These are phyloP conservation scores for Saxidomus purpurata DNA, from an alignment of 1,140 invertebrate species.

Conservation along the genomic window DNA sequence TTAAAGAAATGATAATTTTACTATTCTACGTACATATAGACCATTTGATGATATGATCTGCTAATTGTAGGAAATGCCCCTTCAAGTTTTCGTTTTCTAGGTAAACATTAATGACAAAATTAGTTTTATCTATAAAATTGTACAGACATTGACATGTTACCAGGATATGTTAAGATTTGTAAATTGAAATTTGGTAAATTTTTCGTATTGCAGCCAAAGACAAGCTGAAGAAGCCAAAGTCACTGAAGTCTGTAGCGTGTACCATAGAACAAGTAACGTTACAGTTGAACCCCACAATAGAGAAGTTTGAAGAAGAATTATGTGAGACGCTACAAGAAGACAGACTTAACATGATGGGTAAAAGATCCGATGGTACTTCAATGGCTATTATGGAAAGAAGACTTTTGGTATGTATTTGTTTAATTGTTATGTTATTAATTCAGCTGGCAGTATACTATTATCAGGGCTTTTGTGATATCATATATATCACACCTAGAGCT, in stretches of 20 bases:
- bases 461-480: not conserved
- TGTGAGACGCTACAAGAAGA: constrained; percentile 83
- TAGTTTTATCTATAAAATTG: too few relatives aligned
- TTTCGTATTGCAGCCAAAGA: constrained; percentile 74
- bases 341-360: constrained; percentile 71
- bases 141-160: too few relatives aligned
- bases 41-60: too few relatives aligned
- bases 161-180: too few relatives aligned
- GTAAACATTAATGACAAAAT: too few relatives aligned
- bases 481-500: too few relatives aligned
- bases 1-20: too few relatives aligned
- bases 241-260: constrained; percentile 73
- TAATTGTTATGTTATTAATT: not conserved
- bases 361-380: constrained; percentile 70
- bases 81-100: too few relatives aligned
- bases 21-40: too few relatives aligned
- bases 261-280: constrained; percentile 82
- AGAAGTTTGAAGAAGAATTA: constrained; percentile 85
- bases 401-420: constrained; percentile 79
- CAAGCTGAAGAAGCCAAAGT: constrained; percentile 81
- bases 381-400: constrained; percentile 81
- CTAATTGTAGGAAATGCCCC: too few relatives aligned
- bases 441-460: not conserved
- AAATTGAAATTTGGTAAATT: not conserved
- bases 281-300: constrained; percentile 82